Evolutionary conservation across 2,113 vertebrate genomes (phyloP).

Genomic region (Bothrops jararaca): DNA sequence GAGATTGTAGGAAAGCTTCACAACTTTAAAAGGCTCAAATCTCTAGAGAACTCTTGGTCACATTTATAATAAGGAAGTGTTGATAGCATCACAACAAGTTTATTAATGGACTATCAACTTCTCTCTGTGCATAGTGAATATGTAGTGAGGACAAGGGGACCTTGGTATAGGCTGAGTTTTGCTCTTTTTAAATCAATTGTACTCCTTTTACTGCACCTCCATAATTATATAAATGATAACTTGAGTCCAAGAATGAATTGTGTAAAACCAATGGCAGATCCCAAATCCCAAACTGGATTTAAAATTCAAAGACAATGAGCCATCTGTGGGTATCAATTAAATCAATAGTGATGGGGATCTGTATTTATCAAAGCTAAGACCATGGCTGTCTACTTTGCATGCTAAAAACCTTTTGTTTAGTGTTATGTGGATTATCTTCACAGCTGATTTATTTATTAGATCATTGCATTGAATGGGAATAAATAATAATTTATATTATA

Average conservation of each 20-base stretch:
- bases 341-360: not conserved
- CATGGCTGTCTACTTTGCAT: not conserved
- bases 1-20: slow-evolving; percentile 42
- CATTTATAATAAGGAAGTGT: slow-evolving; percentile 60
- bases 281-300: not conserved
- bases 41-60: slow-evolving; percentile 36
- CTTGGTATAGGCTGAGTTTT: not conserved
- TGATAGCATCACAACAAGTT: slow-evolving; percentile 54
- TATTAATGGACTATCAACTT: slow-evolving; percentile 23
- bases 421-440: not conserved
- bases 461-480: not conserved
- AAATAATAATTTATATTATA: not conserved
- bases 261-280: not conserved
- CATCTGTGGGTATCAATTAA: not conserved
- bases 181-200: not conserved
- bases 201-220: not conserved
- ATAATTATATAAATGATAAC: slow-evolving; percentile 1
- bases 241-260: not conserved
- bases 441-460: not conserved
- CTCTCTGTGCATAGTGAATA: not conserved
- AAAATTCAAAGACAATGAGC: not conserved
- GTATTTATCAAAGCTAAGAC: not conserved
- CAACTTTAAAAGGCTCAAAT: slow-evolving; percentile 44
- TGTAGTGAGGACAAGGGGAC: slow-evolving; percentile 24
- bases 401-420: not conserved